Evolutionary conservation across 2,888 invertebrate genomes (phyloP).

Genomic region (Trissonchulus latispiculum): DNA sequence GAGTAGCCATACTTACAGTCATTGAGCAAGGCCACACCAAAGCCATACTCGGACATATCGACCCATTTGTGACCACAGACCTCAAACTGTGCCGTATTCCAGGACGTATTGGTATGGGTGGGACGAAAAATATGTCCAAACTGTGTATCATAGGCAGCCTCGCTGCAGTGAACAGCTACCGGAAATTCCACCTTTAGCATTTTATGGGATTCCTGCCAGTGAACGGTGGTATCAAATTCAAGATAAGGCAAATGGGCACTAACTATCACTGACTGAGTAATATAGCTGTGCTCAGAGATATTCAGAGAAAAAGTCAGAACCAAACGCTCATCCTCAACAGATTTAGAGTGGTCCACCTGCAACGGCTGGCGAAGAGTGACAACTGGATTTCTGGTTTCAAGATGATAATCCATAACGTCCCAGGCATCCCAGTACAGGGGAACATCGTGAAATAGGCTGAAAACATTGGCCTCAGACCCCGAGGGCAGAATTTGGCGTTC

Average conservation of each 20-base stretch:
- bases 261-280: constrained; percentile 12
- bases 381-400: constrained; percentile 46
- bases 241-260: constrained; percentile 8
- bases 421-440: constrained; percentile 53
- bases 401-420: constrained; percentile 53
- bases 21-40: constrained; percentile 49
- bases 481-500: no score
- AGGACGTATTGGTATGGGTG: constrained; percentile 51
- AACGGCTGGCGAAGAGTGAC: neutral
- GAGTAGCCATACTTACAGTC: constrained; percentile 50
- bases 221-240: constrained; percentile 29
- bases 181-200: constrained; percentile 44
- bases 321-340: neutral
- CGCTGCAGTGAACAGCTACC: constrained; percentile 32
- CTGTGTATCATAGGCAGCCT: constrained; percentile 50
- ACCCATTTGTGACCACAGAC: constrained; percentile 53
- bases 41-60: constrained; percentile 49
- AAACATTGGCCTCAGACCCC: no score
- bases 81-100: constrained; percentile 52
- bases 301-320: neutral
- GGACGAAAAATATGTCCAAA: constrained; percentile 48
- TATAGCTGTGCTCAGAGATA: constrained; percentile 5
- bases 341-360: no score
- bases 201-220: constrained; percentile 50
- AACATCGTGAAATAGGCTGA: constrained; percentile 50